phyloP scores from a whole-genome alignment of 2,113 vertebrate genomes.

The Thomomys bottae region DNA sequence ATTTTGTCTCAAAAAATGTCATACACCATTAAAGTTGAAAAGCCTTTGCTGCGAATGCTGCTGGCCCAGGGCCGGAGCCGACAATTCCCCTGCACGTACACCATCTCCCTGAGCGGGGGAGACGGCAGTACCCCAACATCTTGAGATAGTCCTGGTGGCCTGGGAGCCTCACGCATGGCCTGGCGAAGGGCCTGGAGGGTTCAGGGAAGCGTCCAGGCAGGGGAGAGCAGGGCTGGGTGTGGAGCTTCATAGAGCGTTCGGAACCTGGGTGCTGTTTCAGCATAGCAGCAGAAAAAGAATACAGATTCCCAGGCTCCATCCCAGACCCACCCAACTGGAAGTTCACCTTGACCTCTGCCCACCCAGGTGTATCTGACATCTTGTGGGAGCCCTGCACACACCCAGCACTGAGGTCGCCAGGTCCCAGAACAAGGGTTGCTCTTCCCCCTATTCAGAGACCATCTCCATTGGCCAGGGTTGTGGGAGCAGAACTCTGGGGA shows the following conservation, averaged over 20 bases:
- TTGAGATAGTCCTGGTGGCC: accelerated
- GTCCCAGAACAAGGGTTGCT: background rate
- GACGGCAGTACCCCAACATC: background rate
- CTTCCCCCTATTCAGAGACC: background rate
- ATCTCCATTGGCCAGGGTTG: no score
- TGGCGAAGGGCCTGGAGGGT: no score
- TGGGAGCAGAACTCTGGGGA: background rate
- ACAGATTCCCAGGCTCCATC: background rate
- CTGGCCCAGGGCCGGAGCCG: conserved; percentile 72
- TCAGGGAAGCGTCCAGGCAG: no score
- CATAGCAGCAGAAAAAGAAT: no score
- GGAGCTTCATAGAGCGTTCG: no score
- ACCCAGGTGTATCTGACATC: background rate
- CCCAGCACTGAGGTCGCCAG: no score
- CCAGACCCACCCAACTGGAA: background rate
- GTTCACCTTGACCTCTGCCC: background rate
- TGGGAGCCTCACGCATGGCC: accelerated
- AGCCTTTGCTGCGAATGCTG: conserved; percentile 74
- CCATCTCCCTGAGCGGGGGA: accelerated
- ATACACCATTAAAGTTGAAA: conserved; percentile 86
- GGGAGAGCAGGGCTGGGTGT: background rate
- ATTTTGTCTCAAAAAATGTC: conserved; percentile 86
- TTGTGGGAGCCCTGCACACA: no score
- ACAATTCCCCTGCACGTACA: conserved; percentile 57
- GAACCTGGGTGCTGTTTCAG: no score